A percentile compares a stretch with the other conserved stretches of the same genome.
These are phyloP conservation scores for Eupithecia insigniata DNA, from an alignment of 2,888 invertebrate species.

Conservation along the genomic window DNA sequence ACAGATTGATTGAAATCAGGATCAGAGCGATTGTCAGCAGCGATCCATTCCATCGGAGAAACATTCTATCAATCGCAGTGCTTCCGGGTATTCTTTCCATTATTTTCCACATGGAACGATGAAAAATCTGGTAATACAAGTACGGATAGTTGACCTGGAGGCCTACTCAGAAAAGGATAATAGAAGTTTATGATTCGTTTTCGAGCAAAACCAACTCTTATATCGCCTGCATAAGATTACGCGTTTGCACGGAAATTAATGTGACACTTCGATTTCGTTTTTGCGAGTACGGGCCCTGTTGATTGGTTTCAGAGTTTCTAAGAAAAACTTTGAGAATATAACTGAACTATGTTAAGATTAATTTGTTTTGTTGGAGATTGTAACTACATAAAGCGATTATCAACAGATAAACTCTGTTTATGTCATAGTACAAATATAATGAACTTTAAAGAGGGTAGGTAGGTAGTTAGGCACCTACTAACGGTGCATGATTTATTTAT, in stretches of 20 bases:
- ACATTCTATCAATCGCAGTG: conserved; percentile 6
- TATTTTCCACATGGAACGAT: neutral
- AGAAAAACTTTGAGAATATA: neutral
- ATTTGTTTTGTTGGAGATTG: neutral
- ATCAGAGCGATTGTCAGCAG: conserved; percentile 48
- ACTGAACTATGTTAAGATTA: neutral
- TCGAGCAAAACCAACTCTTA: too few species aligned
- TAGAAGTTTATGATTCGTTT: too few species aligned
- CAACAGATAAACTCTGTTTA: neutral
- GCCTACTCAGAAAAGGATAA: too few species aligned
- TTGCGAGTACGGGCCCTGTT: too few species aligned
- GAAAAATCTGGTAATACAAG: neutral
- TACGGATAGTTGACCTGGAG: neutral
- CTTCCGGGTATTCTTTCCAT: conserved; percentile 7
- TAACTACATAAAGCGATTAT: neutral
- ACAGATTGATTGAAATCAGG: conserved; percentile 32
- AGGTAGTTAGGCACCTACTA: too few species aligned
- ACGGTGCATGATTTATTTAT: too few species aligned
- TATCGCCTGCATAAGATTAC: too few species aligned
- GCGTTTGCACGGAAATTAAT: too few species aligned
- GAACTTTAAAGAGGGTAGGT: too few species aligned
- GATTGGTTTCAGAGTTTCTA: neutral
- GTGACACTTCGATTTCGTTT: too few species aligned
- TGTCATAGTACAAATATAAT: neutral
- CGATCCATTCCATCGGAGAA: conserved; percentile 2